A percentile compares a stretch with the other conserved stretches of the same genome.
Conservation (phyloP, 30 jellyfish, hydroid and myxozoan species). For the Calvadosia cruxmelitensis region DNA sequence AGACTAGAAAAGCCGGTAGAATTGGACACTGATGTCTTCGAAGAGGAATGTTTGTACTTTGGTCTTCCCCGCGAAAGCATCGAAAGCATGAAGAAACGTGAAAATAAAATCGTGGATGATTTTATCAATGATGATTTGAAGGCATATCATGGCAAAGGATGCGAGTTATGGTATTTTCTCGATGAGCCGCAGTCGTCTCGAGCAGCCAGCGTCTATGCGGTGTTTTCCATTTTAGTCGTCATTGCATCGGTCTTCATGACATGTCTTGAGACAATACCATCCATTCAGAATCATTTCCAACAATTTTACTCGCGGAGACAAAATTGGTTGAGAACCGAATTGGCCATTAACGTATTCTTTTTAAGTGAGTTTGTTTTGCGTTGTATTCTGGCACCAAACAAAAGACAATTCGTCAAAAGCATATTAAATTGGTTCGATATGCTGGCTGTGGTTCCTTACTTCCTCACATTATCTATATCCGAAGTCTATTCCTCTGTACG, state of each 20-base stretch:
- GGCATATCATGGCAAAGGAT: constrained; percentile 4
- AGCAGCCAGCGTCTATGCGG: constrained; percentile 47
- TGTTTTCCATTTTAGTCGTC: constrained; percentile 46
- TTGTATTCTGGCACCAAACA: constrained; percentile 38
- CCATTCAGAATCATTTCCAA: not conserved
- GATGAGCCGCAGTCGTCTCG: constrained; percentile 72
- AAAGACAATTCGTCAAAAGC: constrained; percentile 24
- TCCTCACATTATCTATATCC: constrained; percentile 10
- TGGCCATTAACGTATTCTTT: constrained; percentile 57
- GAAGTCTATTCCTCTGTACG: not conserved
- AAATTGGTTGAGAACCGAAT: constrained; percentile 15
- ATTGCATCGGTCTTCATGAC: constrained; percentile 43
- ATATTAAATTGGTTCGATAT: constrained; percentile 52
- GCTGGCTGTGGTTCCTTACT: constrained; percentile 64
- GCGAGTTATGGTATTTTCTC: constrained; percentile 53
- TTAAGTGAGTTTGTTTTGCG: constrained; percentile 43
- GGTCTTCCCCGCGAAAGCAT: constrained; percentile 52
- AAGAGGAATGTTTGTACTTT: constrained; percentile 61
- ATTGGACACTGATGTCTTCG: constrained; percentile 57
- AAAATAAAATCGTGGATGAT: constrained; percentile 1
- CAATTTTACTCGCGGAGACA: not conserved
- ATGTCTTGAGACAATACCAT: constrained; percentile 74
- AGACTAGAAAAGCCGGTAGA: constrained; percentile 66
- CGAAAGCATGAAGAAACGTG: constrained; percentile 37
- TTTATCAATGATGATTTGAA: not conserved